Conservation (phyloP, 2,113 vertebrate species). For the Plotosus lineatus region DNA sequence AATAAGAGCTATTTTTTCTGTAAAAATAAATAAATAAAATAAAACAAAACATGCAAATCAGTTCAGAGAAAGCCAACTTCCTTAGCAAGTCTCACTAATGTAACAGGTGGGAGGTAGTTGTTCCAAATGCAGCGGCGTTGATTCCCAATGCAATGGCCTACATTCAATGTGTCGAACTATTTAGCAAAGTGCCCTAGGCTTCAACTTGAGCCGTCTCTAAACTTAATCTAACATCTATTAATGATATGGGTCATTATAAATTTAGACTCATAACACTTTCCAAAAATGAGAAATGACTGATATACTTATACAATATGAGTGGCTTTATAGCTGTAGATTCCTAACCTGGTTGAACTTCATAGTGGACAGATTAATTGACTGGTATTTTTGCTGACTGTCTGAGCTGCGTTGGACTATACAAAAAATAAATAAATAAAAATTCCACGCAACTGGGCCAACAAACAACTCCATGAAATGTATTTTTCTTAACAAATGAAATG, state of each 20-base stretch:
- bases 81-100: conserved; percentile 5
- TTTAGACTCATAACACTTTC: conserved; percentile 59
- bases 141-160: conserved; percentile 70
- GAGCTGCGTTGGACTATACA: background rate
- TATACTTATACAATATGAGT: conserved; percentile 35
- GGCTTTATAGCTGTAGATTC: conserved; percentile 23
- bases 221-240: conserved; percentile 73
- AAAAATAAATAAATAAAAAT: background rate
- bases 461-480: background rate
- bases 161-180: conserved; percentile 79
- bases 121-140: conserved; percentile 66
- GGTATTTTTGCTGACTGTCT: background rate
- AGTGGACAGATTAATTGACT: background rate
- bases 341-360: background rate
- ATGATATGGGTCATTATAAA: conserved; percentile 74
- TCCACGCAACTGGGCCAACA: background rate
- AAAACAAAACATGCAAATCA: conserved; percentile 1
- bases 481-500: background rate
- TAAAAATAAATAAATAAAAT: background rate
- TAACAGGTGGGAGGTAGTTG: conserved; percentile 43
- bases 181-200: conserved; percentile 78
- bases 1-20: conserved; percentile 33
- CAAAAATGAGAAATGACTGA: conserved; percentile 58
- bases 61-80: conserved; percentile 43
- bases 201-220: conserved; percentile 71